These are phyloP conservation scores for Troides helena DNA, from an alignment of 2,888 invertebrate species.

Conservation along the genomic window DNA sequence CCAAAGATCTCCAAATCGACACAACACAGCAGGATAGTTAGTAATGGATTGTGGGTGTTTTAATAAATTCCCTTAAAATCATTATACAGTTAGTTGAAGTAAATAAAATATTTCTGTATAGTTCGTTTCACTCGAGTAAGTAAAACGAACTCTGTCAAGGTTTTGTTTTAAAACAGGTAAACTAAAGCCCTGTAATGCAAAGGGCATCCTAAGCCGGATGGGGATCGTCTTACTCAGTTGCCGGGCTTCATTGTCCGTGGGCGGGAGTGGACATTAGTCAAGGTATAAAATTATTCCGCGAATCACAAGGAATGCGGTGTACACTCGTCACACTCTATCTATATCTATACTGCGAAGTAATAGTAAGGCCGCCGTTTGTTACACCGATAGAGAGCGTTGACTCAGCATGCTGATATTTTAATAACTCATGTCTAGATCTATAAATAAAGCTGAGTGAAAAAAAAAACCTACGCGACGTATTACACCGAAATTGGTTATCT, in stretches of 20 bases:
- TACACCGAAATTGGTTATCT: constrained; percentile 23
- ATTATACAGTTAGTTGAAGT: no score
- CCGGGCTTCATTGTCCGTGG: constrained; percentile 26
- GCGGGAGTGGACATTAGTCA: constrained; percentile 26
- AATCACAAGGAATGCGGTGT: constrained; percentile 32
- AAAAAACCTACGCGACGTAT: constrained; percentile 23
- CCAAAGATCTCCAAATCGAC: no score
- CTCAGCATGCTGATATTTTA: constrained; percentile 31
- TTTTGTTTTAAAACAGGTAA: constrained; percentile 3
- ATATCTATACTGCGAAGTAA: constrained; percentile 33
- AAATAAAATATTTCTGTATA: no score
- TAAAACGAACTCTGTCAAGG: background rate
- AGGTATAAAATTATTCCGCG: constrained; percentile 32
- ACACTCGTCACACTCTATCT: constrained; percentile 37
- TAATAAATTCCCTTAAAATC: no score
- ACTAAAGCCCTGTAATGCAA: constrained; percentile 16
- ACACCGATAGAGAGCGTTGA: constrained; percentile 37
- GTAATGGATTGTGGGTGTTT: no score
- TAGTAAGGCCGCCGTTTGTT: constrained; percentile 35
- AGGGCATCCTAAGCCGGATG: constrained; percentile 25
- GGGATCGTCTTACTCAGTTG: constrained; percentile 23
- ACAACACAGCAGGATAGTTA: no score
- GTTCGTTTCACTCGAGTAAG: no score
- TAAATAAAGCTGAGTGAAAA: constrained; percentile 21
- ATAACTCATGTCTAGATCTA: constrained; percentile 26